phyloP scores from a whole-genome alignment of 2,113 vertebrate species.

The Scomber scombrus region DNA sequence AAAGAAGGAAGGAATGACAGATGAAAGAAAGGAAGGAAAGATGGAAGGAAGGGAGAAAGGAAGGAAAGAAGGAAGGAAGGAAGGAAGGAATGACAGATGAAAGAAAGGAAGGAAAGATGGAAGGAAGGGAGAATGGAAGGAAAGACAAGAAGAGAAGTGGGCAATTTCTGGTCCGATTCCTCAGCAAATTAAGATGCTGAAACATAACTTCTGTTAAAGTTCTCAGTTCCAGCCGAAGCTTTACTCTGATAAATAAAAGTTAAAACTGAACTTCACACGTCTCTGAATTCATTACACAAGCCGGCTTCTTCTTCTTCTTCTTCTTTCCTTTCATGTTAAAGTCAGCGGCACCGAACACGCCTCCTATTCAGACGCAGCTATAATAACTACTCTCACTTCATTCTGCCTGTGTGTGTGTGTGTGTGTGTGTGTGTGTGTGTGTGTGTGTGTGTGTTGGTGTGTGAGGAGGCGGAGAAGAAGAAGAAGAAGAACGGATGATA shows the following conservation, averaged over 20 bases:
- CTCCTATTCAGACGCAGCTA: slow-evolving; percentile 48
- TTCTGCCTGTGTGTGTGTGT: background rate
- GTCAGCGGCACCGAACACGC: slow-evolving; percentile 20
- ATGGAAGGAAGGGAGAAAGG: too few species aligned
- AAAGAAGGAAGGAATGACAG: too few species aligned
- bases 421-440: slow-evolving; percentile 16
- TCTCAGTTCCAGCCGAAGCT: background rate
- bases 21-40: too few species aligned
- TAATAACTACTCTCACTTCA: slow-evolving; percentile 51
- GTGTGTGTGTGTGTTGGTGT: background rate
- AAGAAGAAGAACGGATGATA: slow-evolving; percentile 41
- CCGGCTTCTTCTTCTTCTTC: background rate
- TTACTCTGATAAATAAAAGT: background rate
- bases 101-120: too few species aligned
- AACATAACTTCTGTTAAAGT: background rate
- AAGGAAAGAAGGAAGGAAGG: too few species aligned
- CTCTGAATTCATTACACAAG: background rate
- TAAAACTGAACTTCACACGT: background rate
- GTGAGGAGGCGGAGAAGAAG: slow-evolving; percentile 39
- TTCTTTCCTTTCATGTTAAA: slow-evolving; percentile 23
- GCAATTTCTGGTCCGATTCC: background rate
- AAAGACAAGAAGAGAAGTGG: too few species aligned
- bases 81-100: too few species aligned
- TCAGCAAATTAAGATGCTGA: too few species aligned
- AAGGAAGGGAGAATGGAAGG: too few species aligned